These are phyloP conservation scores for Eciton burchellii DNA, from an alignment of 1,140 invertebrate species.

Conservation along the genomic window DNA sequence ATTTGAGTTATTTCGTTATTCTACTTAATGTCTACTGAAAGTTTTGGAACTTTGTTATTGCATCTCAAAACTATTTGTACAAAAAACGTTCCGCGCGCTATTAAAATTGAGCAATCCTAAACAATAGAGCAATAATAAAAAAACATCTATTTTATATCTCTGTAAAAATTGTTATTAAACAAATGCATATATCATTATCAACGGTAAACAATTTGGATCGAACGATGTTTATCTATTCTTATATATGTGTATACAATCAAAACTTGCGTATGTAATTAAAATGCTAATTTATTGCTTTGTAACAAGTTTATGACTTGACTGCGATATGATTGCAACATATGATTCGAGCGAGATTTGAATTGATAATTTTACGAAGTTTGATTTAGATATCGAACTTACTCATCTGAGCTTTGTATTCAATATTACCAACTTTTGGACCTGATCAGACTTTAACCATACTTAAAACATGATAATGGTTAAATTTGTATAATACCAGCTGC, in stretches of 20 bases:
- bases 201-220: constrained; percentile 10
- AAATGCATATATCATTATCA: background rate
- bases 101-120: constrained; percentile 52
- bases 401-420: constrained; percentile 41
- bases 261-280: background rate
- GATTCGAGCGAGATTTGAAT: constrained; percentile 11
- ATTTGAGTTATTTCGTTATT: constrained; percentile 40
- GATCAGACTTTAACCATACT: constrained; percentile 39
- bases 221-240: constrained; percentile 4
- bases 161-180: constrained; percentile 37
- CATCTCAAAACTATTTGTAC: constrained; percentile 21
- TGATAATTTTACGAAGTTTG: background rate
- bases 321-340: background rate
- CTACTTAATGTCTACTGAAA: constrained; percentile 42
- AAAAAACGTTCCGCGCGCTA: constrained; percentile 10
- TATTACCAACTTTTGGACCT: constrained; percentile 41
- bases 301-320: background rate
- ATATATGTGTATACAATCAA: background rate
- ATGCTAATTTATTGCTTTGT: background rate
- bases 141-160: constrained; percentile 49
- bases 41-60: constrained; percentile 13
- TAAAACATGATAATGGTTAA: constrained; percentile 46
- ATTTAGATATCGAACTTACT: constrained; percentile 29
- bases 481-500: constrained; percentile 37
- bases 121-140: constrained; percentile 30